Conservation (phyloP, 2,797 vertebrate genomes). For the Xerus rutilus region DNA sequence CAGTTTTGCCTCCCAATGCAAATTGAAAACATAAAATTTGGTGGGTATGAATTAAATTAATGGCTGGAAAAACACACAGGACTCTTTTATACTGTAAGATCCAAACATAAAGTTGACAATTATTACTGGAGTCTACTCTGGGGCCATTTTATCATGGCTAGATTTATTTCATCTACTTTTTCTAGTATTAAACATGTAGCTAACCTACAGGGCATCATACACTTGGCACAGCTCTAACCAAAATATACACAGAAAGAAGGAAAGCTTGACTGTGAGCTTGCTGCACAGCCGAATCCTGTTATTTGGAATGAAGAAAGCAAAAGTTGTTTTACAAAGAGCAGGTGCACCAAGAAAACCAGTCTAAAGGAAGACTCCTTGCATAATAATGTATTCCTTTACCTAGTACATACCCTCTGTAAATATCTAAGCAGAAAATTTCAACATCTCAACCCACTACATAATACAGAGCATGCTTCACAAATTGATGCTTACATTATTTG, state of each 20-base stretch:
- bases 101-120: conserved; percentile 64
- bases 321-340: conserved; percentile 47
- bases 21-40: conserved; percentile 71
- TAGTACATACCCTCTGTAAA: conserved; percentile 55
- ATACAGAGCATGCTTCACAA: neutral
- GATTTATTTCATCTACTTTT: conserved; percentile 66
- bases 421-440: conserved; percentile 43
- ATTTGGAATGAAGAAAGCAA: neutral
- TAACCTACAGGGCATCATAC: neutral
- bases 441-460: neutral
- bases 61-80: conserved; percentile 57
- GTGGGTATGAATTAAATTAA: conserved; percentile 62
- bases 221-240: neutral
- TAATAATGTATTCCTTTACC: conserved; percentile 62
- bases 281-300: conserved; percentile 59
- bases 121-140: conserved; percentile 42
- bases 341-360: conserved; percentile 70
- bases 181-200: neutral
- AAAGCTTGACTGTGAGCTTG: conserved; percentile 29
- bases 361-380: conserved; percentile 50
- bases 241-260: neutral
- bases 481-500: conserved; percentile 36
- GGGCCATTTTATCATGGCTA: conserved; percentile 10
- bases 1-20: conserved; percentile 65
- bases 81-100: conserved; percentile 67